A percentile compares a stretch with the other conserved stretches of the same genome.
These are phyloP conservation scores for Altica lythri DNA, from an alignment of 2,888 invertebrate species.

Conservation along the genomic window DNA sequence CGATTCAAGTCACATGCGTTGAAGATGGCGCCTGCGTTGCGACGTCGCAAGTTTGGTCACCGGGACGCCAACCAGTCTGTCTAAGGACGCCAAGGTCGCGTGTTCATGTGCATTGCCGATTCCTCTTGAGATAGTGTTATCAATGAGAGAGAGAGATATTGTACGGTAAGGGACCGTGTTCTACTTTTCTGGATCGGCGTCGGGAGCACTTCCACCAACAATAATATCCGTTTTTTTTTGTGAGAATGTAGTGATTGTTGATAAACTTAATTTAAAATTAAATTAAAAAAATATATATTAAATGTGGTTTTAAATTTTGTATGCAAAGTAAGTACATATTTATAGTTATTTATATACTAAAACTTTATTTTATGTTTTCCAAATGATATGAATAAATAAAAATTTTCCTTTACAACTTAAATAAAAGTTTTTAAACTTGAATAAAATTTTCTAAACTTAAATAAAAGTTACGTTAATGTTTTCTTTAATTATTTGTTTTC, in stretches of 20 bases:
- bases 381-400: no score
- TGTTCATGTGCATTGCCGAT: slow-evolving; percentile 29
- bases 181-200: slow-evolving; percentile 2
- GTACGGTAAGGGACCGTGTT: slow-evolving; percentile 6
- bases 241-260: neutral
- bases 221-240: slow-evolving; percentile 5
- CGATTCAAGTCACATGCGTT: slow-evolving; percentile 24
- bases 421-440: no score
- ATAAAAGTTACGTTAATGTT: no score
- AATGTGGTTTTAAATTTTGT: no score
- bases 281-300: no score
- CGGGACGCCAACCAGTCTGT: slow-evolving; percentile 56
- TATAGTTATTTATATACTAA: no score
- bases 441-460: no score
- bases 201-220: neutral
- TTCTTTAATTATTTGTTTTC: no score
- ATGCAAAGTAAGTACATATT: no score
- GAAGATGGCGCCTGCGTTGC: slow-evolving; percentile 51
- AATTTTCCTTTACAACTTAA: no score
- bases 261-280: no score
- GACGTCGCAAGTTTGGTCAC: slow-evolving; percentile 46
- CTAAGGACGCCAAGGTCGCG: slow-evolving; percentile 54
- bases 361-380: no score
- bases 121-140: slow-evolving; percentile 17
- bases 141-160: slow-evolving; percentile 19